These are phyloP conservation scores for Hippocampus kuda DNA, from an alignment of 2,797 vertebrate genomes.

Conservation along the genomic window DNA sequence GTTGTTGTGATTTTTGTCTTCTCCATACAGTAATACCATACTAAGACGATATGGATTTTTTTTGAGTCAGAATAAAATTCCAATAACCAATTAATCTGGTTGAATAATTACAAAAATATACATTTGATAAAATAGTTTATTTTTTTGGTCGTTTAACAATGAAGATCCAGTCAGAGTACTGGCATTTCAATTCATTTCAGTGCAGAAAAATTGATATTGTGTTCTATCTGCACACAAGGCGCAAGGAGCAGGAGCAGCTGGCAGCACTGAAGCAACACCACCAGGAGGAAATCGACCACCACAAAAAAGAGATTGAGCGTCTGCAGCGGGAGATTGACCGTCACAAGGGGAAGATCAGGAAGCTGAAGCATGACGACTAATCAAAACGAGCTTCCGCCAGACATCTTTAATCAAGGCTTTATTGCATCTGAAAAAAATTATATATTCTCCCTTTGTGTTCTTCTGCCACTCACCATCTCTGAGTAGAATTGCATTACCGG, in stretches of 20 bases:
- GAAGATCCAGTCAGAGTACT: no score
- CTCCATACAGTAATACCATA: no score
- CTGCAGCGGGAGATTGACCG: conserved; percentile 88
- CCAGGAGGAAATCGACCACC: conserved; percentile 83
- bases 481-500: conserved; percentile 2
- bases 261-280: conserved; percentile 75
- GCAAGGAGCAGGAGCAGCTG: conserved; percentile 79
- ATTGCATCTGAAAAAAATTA: conserved; percentile 4
- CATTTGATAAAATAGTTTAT: no score
- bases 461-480: conserved; percentile 4
- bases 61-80: no score
- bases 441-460: neutral
- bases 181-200: neutral
- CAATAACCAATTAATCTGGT: no score
- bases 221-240: conserved; percentile 45
- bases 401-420: conserved; percentile 18
- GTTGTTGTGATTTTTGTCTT: no score
- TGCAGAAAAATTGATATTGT: neutral
- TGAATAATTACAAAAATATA: no score
- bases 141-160: no score
- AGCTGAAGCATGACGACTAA: conserved; percentile 74
- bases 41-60: no score
- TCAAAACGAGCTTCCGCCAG: conserved; percentile 9
- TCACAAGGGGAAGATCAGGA: conserved; percentile 82
- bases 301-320: conserved; percentile 82